These are phyloP conservation scores for Dryobotodes eremita DNA, from an alignment of 2,888 invertebrate species.

Conservation along the genomic window DNA sequence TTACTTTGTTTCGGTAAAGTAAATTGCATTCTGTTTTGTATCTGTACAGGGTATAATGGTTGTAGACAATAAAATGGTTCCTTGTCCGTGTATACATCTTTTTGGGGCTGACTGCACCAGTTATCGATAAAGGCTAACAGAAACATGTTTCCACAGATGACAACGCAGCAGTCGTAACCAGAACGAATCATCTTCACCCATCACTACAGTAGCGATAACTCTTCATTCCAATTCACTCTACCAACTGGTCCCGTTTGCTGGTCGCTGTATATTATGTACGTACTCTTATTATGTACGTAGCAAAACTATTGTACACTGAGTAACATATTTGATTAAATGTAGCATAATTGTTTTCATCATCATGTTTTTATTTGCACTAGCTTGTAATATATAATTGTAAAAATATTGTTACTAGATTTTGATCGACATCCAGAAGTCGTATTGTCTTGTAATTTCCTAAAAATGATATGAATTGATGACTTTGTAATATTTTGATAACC, in stretches of 20 bases:
- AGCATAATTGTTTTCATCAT: background rate
- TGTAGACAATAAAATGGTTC: too few species aligned
- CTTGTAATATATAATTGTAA: background rate
- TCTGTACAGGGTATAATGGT: too few species aligned
- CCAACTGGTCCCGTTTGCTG: background rate
- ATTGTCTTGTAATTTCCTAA: background rate
- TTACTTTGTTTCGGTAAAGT: too few species aligned
- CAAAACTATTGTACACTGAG: background rate
- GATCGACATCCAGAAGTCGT: background rate
- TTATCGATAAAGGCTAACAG: background rate
- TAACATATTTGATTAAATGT: background rate
- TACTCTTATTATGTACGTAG: background rate
- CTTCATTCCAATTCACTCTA: background rate
- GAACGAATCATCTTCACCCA: background rate
- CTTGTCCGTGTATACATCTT: too few species aligned
- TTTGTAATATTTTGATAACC: background rate
- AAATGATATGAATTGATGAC: background rate
- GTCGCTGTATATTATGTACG: constrained; percentile 20
- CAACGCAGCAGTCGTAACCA: background rate
- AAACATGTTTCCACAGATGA: constrained; percentile 8
- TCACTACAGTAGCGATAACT: background rate
- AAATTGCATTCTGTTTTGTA: too few species aligned
- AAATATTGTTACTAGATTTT: constrained; percentile 9
- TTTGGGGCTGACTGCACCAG: background rate
- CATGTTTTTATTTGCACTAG: background rate